Conservation (phyloP, 2,113 vertebrate genomes). For the Pionites leucogaster region DNA sequence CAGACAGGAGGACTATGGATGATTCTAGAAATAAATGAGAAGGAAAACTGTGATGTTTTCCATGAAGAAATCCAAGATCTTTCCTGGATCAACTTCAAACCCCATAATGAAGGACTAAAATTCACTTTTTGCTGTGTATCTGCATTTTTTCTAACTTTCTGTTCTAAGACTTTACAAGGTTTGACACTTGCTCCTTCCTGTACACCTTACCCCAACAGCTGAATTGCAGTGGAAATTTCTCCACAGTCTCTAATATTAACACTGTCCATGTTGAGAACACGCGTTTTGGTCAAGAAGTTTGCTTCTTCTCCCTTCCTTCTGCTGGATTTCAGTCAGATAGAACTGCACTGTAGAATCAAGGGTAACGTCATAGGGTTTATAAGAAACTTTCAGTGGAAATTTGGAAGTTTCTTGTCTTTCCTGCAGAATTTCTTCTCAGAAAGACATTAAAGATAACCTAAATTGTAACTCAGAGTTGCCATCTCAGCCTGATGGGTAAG, state of each 20-base stretch:
- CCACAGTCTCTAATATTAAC: not conserved
- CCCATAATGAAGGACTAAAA: not conserved
- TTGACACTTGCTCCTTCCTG: not conserved
- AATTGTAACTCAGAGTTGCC: not conserved
- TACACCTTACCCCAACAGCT: not conserved
- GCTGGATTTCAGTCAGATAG: not conserved
- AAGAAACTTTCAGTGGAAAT: not conserved
- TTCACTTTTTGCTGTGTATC: not conserved
- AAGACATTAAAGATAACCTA: not conserved
- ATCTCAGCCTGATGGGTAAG: not conserved
- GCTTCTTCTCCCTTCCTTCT: not conserved
- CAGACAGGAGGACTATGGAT: not conserved
- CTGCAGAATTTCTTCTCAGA: not conserved
- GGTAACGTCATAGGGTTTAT: not conserved
- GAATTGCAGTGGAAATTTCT: not conserved
- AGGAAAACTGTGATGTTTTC: not conserved
- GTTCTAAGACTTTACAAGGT: not conserved
- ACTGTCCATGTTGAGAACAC: not conserved
- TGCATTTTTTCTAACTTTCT: not conserved
- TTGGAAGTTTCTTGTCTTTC: not conserved
- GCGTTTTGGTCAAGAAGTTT: not conserved
- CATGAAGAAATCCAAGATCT: not conserved
- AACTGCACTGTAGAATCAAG: not conserved
- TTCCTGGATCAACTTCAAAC: not conserved
- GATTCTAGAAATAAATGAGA: not conserved